Percentiles rank a stretch among this genome's conserved stretches.
Conservation (phyloP, 2,888 invertebrate genomes). For the Heliconius aoede region DNA sequence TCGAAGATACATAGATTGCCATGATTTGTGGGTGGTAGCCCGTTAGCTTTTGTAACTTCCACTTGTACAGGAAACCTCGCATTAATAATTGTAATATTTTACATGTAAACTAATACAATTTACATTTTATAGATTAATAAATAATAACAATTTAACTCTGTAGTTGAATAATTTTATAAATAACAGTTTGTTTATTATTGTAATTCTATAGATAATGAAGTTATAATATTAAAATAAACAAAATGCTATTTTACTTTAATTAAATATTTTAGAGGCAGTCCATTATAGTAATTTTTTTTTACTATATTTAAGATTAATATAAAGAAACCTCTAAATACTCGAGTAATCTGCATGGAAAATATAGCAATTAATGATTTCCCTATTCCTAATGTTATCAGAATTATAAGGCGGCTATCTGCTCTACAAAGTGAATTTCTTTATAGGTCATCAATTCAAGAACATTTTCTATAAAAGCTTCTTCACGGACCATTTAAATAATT, state of each 20-base stretch:
- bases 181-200: no score
- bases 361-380: constrained; percentile 48
- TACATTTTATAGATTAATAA: constrained; percentile 27
- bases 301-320: background rate
- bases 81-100: constrained; percentile 23
- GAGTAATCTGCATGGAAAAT: constrained; percentile 47
- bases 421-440: constrained; percentile 43
- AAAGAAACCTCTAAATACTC: background rate
- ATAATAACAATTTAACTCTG: background rate
- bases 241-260: no score
- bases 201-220: background rate
- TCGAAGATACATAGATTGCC: constrained; percentile 45
- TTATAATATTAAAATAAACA: background rate
- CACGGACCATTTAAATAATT: constrained; percentile 42
- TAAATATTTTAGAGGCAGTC: background rate
- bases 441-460: constrained; percentile 40
- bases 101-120: constrained; percentile 32
- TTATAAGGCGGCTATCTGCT: constrained; percentile 23
- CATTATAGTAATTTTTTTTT: background rate
- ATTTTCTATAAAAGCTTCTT: constrained; percentile 40
- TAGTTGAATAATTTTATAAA: no score
- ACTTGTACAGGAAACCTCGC: constrained; percentile 35
- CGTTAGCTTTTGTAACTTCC: constrained; percentile 45
- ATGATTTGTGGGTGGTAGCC: constrained; percentile 45
- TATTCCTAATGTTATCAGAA: constrained; percentile 35